These are phyloP conservation scores for Eulemur albifrons DNA, from an alignment of 2,797 vertebrate genomes.

Conservation along the genomic window DNA sequence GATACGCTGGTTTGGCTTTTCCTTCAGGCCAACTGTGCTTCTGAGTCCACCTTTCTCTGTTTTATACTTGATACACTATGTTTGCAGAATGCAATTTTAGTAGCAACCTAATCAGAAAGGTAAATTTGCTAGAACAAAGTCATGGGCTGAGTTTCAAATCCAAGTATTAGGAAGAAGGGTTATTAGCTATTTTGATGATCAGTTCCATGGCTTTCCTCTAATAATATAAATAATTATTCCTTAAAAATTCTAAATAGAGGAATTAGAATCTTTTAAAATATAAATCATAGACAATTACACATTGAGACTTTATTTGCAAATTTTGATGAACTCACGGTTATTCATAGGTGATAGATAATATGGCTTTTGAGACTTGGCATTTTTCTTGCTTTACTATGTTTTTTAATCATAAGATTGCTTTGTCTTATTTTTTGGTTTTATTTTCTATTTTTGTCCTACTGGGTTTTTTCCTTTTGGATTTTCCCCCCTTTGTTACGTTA, in stretches of 20 bases:
- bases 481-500: slow-evolving; percentile 82
- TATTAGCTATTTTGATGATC: neutral
- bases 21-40: neutral
- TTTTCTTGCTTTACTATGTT: slow-evolving; percentile 82
- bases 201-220: neutral
- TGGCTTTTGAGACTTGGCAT: slow-evolving; percentile 84
- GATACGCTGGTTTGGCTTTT: slow-evolving; percentile 1
- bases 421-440: slow-evolving; percentile 76
- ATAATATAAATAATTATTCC: neutral
- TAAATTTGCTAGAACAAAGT: slow-evolving; percentile 9
- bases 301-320: slow-evolving; percentile 65
- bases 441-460: slow-evolving; percentile 85
- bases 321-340: slow-evolving; percentile 27
- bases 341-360: slow-evolving; percentile 22
- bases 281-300: slow-evolving; percentile 28
- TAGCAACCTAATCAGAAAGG: neutral
- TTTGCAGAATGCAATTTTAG: neutral
- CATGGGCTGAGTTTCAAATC: neutral
- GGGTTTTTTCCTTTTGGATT: slow-evolving; percentile 81
- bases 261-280: slow-evolving; percentile 28
- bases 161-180: neutral
- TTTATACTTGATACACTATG: neutral
- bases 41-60: neutral
- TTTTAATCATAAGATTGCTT: slow-evolving; percentile 81
- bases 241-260: neutral